Percentiles rank a stretch among this genome's conserved stretches.
Evolutionary conservation across 2,888 invertebrate genomes (phyloP).

Genomic region (Ochropleura plecta): DNA sequence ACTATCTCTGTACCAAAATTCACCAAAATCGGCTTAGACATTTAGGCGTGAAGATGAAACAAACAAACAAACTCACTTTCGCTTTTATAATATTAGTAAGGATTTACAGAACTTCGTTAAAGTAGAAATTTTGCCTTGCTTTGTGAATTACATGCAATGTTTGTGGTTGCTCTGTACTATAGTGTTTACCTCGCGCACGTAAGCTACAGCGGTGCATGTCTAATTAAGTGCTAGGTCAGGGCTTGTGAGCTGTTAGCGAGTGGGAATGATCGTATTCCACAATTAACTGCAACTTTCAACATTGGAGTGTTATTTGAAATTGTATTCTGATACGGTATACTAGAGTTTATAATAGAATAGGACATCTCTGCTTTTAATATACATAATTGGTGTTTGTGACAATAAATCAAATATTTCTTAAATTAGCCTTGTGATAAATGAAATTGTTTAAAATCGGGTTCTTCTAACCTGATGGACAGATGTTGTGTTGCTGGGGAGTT

Average conservation of each 20-base stretch:
- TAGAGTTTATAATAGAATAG: background rate
- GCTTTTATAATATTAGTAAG: no score
- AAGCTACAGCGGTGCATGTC: background rate
- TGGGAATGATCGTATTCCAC: background rate
- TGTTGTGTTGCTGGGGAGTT: no score
- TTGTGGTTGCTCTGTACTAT: slow-evolving; percentile 6
- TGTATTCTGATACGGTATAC: background rate
- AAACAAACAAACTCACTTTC: no score
- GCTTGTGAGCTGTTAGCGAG: background rate
- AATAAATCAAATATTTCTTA: no score
- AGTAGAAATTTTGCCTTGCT: background rate
- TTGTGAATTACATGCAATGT: slow-evolving; percentile 13
- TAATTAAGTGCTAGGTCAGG: slow-evolving; percentile 26
- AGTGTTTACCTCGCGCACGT: slow-evolving; percentile 4
- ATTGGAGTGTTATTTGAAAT: background rate
- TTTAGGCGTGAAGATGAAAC: no score
- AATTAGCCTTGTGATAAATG: no score
- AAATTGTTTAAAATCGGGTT: no score
- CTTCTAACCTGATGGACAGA: no score
- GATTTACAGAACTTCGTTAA: background rate
- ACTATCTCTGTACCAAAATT: no score
- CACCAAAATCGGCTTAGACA: no score
- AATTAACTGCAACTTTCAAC: background rate
- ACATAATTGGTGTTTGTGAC: no score
- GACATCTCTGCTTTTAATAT: background rate